phyloP scores from a whole-genome alignment of 2,888 invertebrate genomes.

The Eupithecia pulchellata region DNA sequence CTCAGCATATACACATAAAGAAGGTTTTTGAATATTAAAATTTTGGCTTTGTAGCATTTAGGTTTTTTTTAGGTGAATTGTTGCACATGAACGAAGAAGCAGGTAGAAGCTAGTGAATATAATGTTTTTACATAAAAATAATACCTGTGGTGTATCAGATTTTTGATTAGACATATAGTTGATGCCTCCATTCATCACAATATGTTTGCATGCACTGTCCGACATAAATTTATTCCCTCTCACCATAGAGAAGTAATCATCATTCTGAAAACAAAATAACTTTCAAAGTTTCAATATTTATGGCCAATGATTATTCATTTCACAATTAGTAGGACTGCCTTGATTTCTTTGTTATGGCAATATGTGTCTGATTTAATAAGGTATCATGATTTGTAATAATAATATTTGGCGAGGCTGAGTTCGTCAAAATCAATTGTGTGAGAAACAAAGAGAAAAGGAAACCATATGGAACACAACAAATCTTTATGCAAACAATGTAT shows the following conservation, averaged over 20 bases:
- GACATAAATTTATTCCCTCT: conserved; percentile 78
- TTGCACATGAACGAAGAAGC: neutral
- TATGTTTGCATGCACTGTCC: conserved; percentile 72
- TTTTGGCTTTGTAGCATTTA: neutral
- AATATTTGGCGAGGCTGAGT: neutral
- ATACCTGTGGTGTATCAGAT: conserved; percentile 70
- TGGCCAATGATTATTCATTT: neutral
- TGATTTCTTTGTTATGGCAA: no score
- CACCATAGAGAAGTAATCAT: conserved; percentile 81
- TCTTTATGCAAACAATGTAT: neutral
- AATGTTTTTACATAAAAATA: neutral
- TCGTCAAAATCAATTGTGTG: neutral
- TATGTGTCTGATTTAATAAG: no score
- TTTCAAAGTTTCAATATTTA: neutral
- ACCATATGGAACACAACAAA: no score
- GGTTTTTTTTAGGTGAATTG: neutral
- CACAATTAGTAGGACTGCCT: neutral
- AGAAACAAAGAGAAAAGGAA: neutral
- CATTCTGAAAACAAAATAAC: conserved; percentile 66
- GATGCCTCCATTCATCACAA: conserved; percentile 79
- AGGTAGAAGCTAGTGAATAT: neutral
- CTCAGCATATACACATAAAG: no score
- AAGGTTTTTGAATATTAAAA: neutral
- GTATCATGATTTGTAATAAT: neutral
- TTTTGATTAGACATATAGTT: conserved; percentile 71